Evolutionary conservation across 2,113 vertebrate species (phyloP).

Genomic region (Scomber japonicus): DNA sequence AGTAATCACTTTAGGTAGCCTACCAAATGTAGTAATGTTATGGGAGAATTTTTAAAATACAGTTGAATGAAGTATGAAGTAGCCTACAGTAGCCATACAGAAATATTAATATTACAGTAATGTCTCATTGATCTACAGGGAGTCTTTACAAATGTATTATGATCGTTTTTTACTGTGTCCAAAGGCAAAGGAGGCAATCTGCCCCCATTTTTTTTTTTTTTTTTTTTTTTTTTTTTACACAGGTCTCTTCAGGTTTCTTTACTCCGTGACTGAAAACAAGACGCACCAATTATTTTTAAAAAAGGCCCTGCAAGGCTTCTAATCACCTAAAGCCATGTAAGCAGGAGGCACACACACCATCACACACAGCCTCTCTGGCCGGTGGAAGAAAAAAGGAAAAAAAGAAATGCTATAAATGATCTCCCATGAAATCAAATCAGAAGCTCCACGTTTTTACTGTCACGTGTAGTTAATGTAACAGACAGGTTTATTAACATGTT

Average conservation of each 20-base stretch:
- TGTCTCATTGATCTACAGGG: constrained; percentile 38
- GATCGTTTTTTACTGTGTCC: constrained; percentile 56
- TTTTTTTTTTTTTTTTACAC: constrained; percentile 4
- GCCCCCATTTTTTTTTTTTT: constrained; percentile 52
- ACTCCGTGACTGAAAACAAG: constrained; percentile 74
- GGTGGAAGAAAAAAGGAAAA: background rate
- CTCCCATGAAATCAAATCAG: constrained; percentile 18
- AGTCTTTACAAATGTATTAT: constrained; percentile 57
- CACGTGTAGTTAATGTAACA: background rate
- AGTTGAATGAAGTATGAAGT: background rate
- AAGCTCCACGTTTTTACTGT: background rate
- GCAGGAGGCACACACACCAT: constrained; percentile 36
- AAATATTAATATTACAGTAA: constrained; percentile 5
- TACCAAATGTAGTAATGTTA: background rate
- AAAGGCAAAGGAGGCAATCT: constrained; percentile 49
- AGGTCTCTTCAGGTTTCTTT: constrained; percentile 59
- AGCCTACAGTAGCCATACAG: background rate
- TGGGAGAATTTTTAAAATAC: background rate
- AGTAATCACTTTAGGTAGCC: background rate
- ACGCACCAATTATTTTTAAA: constrained; percentile 66
- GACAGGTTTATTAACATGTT: background rate
- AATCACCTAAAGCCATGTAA: constrained; percentile 63
- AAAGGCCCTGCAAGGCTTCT: constrained; percentile 57
- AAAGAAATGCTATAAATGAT: constrained; percentile 18
- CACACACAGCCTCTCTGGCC: background rate